A percentile compares a stretch with the other conserved stretches of the same genome.
Conservation (phyloP, 2,113 vertebrate species). For the Eublepharis macularius region DNA sequence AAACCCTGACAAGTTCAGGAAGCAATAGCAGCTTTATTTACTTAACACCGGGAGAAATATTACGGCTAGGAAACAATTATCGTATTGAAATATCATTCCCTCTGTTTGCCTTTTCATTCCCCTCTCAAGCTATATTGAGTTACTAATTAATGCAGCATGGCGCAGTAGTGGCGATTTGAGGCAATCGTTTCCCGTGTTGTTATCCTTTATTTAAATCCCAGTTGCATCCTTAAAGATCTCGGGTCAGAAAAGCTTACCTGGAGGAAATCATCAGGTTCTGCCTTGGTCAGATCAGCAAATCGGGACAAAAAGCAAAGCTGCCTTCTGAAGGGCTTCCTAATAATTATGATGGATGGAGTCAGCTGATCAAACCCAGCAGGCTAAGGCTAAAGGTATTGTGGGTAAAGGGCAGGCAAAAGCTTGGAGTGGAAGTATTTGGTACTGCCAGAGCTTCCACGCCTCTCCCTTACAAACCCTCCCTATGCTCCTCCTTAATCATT, state of each 20-base stretch:
- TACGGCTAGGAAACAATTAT: slow-evolving; percentile 32
- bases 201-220: slow-evolving; percentile 51
- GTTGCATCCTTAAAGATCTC: slow-evolving; percentile 59
- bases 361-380: neutral
- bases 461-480: too few species aligned
- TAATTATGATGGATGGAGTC: neutral
- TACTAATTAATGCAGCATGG: slow-evolving; percentile 61
- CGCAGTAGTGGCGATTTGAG: slow-evolving; percentile 54
- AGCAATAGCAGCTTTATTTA: neutral
- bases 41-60: fast-evolving
- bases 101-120: slow-evolving; percentile 21
- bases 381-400: neutral
- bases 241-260: slow-evolving; percentile 66
- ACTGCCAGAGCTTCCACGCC: too few species aligned
- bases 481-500: too few species aligned
- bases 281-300: slow-evolving; percentile 59
- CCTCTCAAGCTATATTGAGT: slow-evolving; percentile 34
- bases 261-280: slow-evolving; percentile 53
- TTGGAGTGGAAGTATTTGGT: too few species aligned
- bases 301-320: slow-evolving; percentile 39
- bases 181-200: slow-evolving; percentile 46
- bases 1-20: fast-evolving
- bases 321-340: neutral
- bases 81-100: neutral
- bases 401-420: neutral